These are phyloP conservation scores for Melanotaenia duboulayi DNA, from an alignment of 2,113 vertebrate genomes.

Conservation along the genomic window DNA sequence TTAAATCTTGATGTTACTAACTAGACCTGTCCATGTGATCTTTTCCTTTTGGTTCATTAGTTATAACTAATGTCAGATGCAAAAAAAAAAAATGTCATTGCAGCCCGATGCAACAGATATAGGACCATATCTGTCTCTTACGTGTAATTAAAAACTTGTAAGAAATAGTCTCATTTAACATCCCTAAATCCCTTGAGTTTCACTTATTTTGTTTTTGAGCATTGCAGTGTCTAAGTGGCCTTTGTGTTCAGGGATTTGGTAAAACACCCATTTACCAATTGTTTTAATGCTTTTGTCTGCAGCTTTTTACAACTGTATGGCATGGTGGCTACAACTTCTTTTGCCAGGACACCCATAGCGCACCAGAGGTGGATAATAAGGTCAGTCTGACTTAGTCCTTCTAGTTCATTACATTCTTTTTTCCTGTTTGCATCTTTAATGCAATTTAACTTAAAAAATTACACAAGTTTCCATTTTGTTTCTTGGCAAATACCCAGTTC, in stretches of 20 bases:
- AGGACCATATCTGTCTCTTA: not conserved
- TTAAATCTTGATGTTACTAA: too few relatives aligned
- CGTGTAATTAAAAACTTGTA: not conserved
- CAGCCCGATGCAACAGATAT: not conserved
- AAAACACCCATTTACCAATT: not conserved
- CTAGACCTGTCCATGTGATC: too few relatives aligned
- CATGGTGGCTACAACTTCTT: slow-evolving; percentile 91
- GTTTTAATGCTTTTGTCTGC: slow-evolving; percentile 42
- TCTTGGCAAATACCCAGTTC: too few relatives aligned
- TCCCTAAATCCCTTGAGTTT: not conserved
- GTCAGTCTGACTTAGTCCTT: slow-evolving; percentile 69
- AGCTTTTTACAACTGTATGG: slow-evolving; percentile 90
- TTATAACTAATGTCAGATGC: slow-evolving; percentile 21
- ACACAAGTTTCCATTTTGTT: too few relatives aligned
- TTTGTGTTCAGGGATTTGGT: not conserved
- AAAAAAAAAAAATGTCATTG: too few relatives aligned
- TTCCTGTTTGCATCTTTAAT: not conserved
- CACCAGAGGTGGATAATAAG: slow-evolving; percentile 89
- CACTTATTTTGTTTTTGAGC: slow-evolving; percentile 4
- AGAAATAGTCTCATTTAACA: not conserved
- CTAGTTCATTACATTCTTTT: not conserved
- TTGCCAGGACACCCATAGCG: slow-evolving; percentile 92
- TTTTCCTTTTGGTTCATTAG: too few relatives aligned
- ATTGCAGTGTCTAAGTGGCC: not conserved
- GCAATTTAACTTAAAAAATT: not conserved